These are phyloP conservation scores for Paracentrotus lividus DNA, from an alignment of 53 echinoderm and acorn worm species.

Conservation along the genomic window DNA sequence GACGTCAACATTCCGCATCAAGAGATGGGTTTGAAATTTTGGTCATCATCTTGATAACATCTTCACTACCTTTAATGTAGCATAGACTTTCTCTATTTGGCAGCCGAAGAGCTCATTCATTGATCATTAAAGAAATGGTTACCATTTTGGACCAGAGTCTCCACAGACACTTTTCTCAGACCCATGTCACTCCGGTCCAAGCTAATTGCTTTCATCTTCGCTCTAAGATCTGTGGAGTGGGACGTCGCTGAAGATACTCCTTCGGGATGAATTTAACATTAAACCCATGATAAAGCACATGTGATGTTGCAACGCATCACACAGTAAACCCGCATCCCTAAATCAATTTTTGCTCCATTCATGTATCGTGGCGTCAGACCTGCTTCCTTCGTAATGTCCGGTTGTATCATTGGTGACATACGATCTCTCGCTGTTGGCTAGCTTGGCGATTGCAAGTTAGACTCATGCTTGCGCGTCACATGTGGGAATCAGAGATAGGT, in stretches of 20 bases:
- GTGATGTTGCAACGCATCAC: background rate
- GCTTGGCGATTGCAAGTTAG: background rate
- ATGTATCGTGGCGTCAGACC: slow-evolving; percentile 25
- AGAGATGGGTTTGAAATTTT: background rate
- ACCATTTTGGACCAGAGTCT: background rate
- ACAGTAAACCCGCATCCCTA: background rate
- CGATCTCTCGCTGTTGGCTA: background rate
- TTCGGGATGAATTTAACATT: background rate
- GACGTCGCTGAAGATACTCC: slow-evolving; percentile 18
- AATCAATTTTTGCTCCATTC: slow-evolving; percentile 31
- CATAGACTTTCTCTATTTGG: background rate
- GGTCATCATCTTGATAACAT: background rate
- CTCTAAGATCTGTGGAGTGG: background rate
- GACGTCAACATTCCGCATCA: background rate
- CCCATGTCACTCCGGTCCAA: background rate
- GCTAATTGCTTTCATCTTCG: slow-evolving; percentile 26
- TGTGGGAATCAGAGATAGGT: background rate
- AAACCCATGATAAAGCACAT: slow-evolving; percentile 1
- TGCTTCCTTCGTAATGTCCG: background rate
- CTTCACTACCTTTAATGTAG: background rate
- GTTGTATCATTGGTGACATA: slow-evolving; percentile 16
- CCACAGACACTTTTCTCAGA: background rate
- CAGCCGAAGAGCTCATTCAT: background rate
- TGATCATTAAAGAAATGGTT: background rate
- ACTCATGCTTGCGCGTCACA: background rate